A percentile compares a stretch with the other conserved stretches of the same genome.
These are phyloP conservation scores for Nemurella pictetii DNA, from an alignment of 2,888 invertebrate species.

Conservation along the genomic window DNA sequence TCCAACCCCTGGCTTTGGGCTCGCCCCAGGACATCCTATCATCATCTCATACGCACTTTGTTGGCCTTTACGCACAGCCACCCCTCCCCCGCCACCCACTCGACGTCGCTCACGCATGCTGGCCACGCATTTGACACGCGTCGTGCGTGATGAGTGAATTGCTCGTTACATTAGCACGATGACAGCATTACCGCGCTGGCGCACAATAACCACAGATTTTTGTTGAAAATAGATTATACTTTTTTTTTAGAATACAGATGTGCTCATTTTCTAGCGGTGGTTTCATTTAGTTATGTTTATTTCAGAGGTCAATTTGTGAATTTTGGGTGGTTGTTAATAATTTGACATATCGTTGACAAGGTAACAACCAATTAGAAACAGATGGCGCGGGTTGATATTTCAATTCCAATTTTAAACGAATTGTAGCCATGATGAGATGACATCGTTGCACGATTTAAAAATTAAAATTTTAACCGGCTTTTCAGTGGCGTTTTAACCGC, in stretches of 20 bases:
- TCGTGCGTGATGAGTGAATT: neutral
- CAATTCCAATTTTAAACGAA: too few relatives aligned
- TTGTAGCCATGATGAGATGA: too few relatives aligned
- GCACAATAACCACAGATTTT: neutral
- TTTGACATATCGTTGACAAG: neutral
- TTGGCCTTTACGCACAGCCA: neutral
- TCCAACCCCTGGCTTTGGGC: too few relatives aligned
- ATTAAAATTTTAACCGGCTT: too few relatives aligned
- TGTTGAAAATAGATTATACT: neutral
- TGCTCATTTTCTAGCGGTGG: neutral
- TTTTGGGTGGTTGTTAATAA: neutral
- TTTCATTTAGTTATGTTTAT: neutral
- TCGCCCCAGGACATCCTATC: too few relatives aligned
- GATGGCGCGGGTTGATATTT: too few relatives aligned
- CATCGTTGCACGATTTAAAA: too few relatives aligned
- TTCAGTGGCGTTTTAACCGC: too few relatives aligned
- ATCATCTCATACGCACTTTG: neutral
- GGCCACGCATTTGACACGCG: neutral
- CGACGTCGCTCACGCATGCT: neutral
- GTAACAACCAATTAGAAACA: too few relatives aligned
- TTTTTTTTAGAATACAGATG: neutral
- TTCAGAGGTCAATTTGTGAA: neutral
- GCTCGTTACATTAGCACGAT: neutral
- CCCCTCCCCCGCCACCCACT: too few relatives aligned
- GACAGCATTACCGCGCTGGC: neutral